Evolutionary conservation across 2,888 invertebrate species (phyloP).

Genomic region (Bellardia bayeri): DNA sequence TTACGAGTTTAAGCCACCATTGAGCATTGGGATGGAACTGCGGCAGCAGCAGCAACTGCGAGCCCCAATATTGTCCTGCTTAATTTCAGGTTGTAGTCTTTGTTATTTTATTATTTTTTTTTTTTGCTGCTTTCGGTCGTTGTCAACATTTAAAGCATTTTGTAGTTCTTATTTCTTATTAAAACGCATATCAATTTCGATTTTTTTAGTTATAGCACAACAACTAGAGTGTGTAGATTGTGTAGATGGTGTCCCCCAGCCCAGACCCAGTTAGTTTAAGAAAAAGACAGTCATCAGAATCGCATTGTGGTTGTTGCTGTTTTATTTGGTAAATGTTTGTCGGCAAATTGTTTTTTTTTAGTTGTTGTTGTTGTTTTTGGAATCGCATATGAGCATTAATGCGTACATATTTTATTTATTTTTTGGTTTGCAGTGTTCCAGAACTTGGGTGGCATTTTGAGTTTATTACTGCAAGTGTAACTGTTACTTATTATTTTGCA

Average conservation of each 20-base stretch:
- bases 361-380: conserved; percentile 24
- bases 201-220: conserved; percentile 52
- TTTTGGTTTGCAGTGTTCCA: background rate
- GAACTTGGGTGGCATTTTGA: conserved; percentile 56
- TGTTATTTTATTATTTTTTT: conserved; percentile 14
- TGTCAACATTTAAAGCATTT: conserved; percentile 74
- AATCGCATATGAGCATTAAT: conserved; percentile 62
- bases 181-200: conserved; percentile 71
- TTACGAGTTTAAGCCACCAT: conserved; percentile 41
- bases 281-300: conserved; percentile 43
- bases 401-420: conserved; percentile 37
- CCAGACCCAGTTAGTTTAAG: conserved; percentile 26
- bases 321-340: conserved; percentile 68
- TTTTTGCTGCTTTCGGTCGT: conserved; percentile 62
- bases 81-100: conserved; percentile 43
- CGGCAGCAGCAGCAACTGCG: conserved; percentile 28
- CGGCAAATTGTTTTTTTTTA: conserved; percentile 58
- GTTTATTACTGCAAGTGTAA: conserved; percentile 49
- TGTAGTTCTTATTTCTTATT: conserved; percentile 73
- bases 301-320: conserved; percentile 54
- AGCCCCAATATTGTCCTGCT: conserved; percentile 64
- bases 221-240: conserved; percentile 27
- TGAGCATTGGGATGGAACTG: conserved; percentile 5
- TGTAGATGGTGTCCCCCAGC: conserved; percentile 8
- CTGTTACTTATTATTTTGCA: background rate